Evolutionary conservation across 2,888 invertebrate genomes (phyloP).

Genomic region (Asteroscopus sphinx): DNA sequence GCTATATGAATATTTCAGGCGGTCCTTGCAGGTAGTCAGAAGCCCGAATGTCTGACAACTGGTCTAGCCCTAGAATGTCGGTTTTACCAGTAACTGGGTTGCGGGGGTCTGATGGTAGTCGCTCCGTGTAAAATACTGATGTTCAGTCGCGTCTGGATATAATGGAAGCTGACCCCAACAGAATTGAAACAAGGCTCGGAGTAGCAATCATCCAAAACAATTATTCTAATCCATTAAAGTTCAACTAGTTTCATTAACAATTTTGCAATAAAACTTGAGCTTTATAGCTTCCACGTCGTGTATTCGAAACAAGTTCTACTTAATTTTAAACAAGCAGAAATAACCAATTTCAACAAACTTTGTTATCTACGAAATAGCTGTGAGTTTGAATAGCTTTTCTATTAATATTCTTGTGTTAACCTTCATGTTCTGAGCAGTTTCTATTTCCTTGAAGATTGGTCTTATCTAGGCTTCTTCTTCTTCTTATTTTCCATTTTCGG

Average conservation of each 20-base stretch:
- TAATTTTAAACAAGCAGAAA: slow-evolving; percentile 5
- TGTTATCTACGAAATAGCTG: neutral
- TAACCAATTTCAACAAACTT: slow-evolving; percentile 2
- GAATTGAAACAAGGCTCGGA: too few relatives aligned
- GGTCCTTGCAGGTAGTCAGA: too few relatives aligned
- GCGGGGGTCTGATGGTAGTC: too few relatives aligned
- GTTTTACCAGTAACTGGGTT: too few relatives aligned
- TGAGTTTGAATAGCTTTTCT: neutral
- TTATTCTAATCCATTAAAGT: slow-evolving; percentile 1
- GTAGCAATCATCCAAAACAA: too few relatives aligned
- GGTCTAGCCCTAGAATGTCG: too few relatives aligned
- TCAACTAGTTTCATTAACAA: slow-evolving; percentile 6
- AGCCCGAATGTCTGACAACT: too few relatives aligned
- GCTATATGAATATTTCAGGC: too few relatives aligned
- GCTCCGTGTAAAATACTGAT: too few relatives aligned
- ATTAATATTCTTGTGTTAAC: neutral
- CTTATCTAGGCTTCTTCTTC: neutral
- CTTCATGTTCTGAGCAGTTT: neutral
- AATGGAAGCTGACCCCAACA: too few relatives aligned
- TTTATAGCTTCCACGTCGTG: neutral
- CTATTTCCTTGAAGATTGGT: neutral
- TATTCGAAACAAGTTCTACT: neutral
- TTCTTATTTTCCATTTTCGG: too few relatives aligned
- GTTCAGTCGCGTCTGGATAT: too few relatives aligned
- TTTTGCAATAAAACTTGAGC: neutral